Conservation (phyloP, 2,113 vertebrate species). For the Menidia beryllina region DNA sequence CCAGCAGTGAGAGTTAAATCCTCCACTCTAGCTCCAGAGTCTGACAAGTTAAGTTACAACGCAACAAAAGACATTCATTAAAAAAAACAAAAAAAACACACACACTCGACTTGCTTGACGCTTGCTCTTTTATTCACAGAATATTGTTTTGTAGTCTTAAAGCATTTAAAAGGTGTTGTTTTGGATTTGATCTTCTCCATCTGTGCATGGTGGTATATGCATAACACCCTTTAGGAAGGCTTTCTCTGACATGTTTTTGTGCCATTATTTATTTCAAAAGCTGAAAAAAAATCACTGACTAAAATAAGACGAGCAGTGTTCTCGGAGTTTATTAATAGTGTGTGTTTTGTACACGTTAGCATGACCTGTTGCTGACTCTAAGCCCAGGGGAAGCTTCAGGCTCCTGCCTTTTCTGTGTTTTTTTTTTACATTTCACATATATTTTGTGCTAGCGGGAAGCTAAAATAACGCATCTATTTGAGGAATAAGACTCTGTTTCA, state of each 20-base stretch:
- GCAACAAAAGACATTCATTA: conserved; percentile 6
- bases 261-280: conserved; percentile 47
- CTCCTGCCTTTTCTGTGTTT: conserved; percentile 53
- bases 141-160: conserved; percentile 1
- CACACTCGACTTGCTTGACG: not conserved
- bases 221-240: conserved; percentile 19
- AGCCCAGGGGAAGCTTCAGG: conserved; percentile 35
- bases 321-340: conserved; percentile 56
- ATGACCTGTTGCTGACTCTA: conserved; percentile 59
- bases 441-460: conserved; percentile 59
- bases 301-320: conserved; percentile 27
- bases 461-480: conserved; percentile 64
- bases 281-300: conserved; percentile 4
- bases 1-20: conserved; percentile 49
- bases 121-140: not conserved
- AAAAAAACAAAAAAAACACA: conserved; percentile 7
- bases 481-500: conserved; percentile 46
- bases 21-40: conserved; percentile 19
- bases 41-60: conserved; percentile 24
- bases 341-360: conserved; percentile 59
- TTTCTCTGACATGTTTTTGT: conserved; percentile 36
- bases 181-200: conserved; percentile 21
- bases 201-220: conserved; percentile 35
- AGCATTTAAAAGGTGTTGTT: conserved; percentile 7
- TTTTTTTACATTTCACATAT: conserved; percentile 67